Evolutionary conservation across 2,113 vertebrate genomes (phyloP).

Genomic region (Pungitius pungitius): DNA sequence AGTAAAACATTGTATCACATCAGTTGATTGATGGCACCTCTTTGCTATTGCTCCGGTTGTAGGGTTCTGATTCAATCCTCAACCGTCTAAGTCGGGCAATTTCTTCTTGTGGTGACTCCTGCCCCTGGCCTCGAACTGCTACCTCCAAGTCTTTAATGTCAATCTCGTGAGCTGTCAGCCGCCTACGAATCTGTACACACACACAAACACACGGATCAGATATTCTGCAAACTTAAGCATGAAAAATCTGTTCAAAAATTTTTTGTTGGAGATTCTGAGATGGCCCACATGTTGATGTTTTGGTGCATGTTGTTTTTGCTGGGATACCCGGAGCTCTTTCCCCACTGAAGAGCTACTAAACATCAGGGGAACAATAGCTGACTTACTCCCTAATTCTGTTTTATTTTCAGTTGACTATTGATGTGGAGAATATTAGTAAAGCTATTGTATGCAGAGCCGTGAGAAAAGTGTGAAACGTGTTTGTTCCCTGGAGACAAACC

Average conservation of each 20-base stretch:
- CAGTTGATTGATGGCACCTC: conserved; percentile 77
- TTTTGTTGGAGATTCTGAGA: too few relatives aligned
- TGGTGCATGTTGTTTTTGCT: too few relatives aligned
- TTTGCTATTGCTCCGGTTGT: conserved; percentile 83
- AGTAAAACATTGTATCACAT: neutral
- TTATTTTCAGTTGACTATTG: too few relatives aligned
- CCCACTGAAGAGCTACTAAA: too few relatives aligned
- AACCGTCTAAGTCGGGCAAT: conserved; percentile 91
- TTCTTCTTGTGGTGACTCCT: conserved; percentile 92
- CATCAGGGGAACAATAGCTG: too few relatives aligned
- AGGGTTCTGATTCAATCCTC: conserved; percentile 87
- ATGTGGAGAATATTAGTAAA: too few relatives aligned
- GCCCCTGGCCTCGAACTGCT: conserved; percentile 84
- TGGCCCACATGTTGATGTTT: too few relatives aligned
- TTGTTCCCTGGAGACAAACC: too few relatives aligned
- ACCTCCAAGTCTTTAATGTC: conserved; percentile 95
- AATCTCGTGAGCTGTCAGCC: conserved; percentile 93
- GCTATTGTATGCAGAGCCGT: too few relatives aligned
- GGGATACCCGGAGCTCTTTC: too few relatives aligned
- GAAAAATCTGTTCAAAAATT: neutral
- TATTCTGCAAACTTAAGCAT: neutral
- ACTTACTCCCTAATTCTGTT: too few relatives aligned
- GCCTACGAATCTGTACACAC: conserved; percentile 84
- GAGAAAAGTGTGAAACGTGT: too few relatives aligned
- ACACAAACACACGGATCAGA: neutral